Evolutionary conservation across 2,888 invertebrate genomes (phyloP).

Genomic region (Tineola bisselliella): DNA sequence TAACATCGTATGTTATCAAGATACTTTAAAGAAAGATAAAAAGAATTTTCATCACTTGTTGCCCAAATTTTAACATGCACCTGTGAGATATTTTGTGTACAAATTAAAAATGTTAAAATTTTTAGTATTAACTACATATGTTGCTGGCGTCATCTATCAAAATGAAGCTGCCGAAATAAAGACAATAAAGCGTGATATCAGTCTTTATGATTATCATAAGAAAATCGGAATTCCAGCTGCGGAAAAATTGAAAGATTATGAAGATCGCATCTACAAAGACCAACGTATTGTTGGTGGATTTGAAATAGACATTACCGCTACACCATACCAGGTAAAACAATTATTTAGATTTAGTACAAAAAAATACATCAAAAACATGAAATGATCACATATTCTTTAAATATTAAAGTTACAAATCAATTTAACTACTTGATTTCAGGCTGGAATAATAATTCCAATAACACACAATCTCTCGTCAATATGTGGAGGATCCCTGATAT

Average conservation of each 20-base stretch:
- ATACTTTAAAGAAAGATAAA: too few species aligned
- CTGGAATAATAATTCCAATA: constrained; percentile 34
- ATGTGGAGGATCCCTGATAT: constrained; percentile 33
- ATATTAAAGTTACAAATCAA: too few species aligned
- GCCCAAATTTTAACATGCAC: too few species aligned
- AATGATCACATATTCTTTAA: too few species aligned
- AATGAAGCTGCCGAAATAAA: not conserved
- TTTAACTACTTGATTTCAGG: constrained; percentile 23
- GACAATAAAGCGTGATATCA: not conserved
- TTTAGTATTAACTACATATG: not conserved
- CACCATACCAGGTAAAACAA: constrained; percentile 18
- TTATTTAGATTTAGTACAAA: not conserved
- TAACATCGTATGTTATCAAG: too few species aligned
- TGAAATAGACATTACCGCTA: constrained; percentile 10
- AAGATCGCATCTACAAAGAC: constrained; percentile 2
- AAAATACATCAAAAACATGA: constrained; percentile 18
- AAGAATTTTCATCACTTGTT: too few species aligned
- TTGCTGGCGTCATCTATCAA: not conserved
- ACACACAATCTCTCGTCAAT: constrained; percentile 29
- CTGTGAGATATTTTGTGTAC: too few species aligned
- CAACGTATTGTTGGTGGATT: constrained; percentile 17
- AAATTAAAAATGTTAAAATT: not conserved
- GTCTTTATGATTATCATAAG: constrained; percentile 16
- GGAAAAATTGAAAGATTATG: constrained; percentile 13
- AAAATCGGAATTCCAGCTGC: constrained; percentile 16